Evolutionary conservation across 2,797 vertebrate species (phyloP).

Genomic region (Mormyrus proboscirostris): DNA sequence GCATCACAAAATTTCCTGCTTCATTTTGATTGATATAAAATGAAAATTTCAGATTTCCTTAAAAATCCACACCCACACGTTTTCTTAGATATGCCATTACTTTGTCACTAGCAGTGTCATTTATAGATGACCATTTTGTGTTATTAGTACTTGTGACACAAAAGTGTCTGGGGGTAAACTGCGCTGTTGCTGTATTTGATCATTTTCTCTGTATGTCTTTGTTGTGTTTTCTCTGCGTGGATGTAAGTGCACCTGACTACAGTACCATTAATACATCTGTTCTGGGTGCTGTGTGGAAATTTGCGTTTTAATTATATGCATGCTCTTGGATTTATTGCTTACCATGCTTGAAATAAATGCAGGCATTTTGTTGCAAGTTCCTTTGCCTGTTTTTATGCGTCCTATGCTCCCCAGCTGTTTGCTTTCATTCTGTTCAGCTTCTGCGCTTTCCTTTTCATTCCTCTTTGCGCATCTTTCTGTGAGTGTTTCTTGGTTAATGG

Average conservation of each 20-base stretch:
- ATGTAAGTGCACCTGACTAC: not conserved
- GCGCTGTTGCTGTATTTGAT: not conserved
- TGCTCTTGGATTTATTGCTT: not conserved
- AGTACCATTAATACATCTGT: constrained; percentile 4
- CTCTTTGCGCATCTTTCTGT: not conserved
- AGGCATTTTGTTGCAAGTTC: not conserved
- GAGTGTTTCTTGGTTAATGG: not conserved
- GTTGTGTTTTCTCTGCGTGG: not conserved
- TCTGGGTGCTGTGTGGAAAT: not conserved
- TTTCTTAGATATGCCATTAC: not conserved
- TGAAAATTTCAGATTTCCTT: not conserved
- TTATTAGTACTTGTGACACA: not conserved
- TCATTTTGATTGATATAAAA: not conserved
- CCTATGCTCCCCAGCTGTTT: not conserved
- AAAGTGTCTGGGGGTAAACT: not conserved
- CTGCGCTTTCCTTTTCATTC: not conserved
- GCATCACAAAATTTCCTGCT: not conserved
- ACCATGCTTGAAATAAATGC: constrained; percentile 2
- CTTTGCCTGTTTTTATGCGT: not conserved
- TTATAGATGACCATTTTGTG: not conserved
- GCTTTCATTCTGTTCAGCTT: not conserved
- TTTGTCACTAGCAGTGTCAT: not conserved
- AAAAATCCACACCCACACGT: not conserved
- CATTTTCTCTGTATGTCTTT: not conserved
- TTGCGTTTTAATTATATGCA: not conserved